phyloP scores from a whole-genome alignment of 1,140 invertebrate genomes.

The Drosophila azteca region DNA sequence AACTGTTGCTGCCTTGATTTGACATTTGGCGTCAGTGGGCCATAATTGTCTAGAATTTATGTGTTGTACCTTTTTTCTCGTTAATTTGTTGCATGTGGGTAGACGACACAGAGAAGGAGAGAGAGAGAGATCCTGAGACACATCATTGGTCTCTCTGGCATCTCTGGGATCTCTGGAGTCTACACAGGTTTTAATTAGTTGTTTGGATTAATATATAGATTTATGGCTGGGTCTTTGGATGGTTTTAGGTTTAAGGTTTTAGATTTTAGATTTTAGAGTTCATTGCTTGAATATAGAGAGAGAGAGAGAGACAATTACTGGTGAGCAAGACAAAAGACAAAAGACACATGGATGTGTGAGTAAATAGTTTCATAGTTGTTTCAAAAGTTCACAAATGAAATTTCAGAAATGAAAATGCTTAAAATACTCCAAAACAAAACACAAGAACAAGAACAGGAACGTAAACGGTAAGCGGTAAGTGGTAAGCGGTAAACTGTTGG shows the following conservation, averaged over 20 bases:
- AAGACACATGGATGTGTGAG: constrained; percentile 84
- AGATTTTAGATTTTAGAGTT: constrained; percentile 1
- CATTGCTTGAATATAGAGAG: constrained; percentile 23
- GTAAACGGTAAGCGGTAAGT: too few relatives aligned
- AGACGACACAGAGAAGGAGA: not conserved
- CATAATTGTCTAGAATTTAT: constrained; percentile 83
- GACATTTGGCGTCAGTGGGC: constrained; percentile 82
- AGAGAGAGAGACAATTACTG: constrained; percentile 65
- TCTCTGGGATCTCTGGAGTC: constrained; percentile 4
- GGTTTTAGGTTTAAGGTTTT: constrained; percentile 18
- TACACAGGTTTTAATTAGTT: constrained; percentile 70
- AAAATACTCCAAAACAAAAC: constrained; percentile 32
- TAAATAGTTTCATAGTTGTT: constrained; percentile 69
- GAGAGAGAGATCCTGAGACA: constrained; percentile 35
- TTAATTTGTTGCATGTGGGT: constrained; percentile 75
- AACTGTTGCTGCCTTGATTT: constrained; percentile 80
- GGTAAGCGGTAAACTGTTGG: constrained; percentile 7
- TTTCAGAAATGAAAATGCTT: constrained; percentile 65
- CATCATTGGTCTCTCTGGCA: constrained; percentile 1
- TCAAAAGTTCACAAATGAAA: constrained; percentile 20
- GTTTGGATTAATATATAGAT: constrained; percentile 54
- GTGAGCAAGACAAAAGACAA: constrained; percentile 84
- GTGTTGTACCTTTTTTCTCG: constrained; percentile 78
- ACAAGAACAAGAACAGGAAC: constrained; percentile 25
- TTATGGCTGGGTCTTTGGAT: constrained; percentile 33